Percentiles rank a stretch among this genome's conserved stretches.
phyloP scores from a whole-genome alignment of 1,140 invertebrate species.

The Anagrus nilaparvatae region DNA sequence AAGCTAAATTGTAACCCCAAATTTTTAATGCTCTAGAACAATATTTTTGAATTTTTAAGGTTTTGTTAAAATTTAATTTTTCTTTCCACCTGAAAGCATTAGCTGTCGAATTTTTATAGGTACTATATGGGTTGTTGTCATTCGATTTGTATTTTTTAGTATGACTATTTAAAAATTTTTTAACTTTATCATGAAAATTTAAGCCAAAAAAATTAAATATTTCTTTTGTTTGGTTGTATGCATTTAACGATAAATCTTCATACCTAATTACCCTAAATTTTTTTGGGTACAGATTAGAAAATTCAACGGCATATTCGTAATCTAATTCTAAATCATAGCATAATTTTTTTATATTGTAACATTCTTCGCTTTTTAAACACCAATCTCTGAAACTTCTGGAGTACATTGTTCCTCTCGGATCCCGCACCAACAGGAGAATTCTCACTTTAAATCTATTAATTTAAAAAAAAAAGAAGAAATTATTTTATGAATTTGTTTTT shows the following conservation, averaged over 20 bases:
- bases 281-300: background rate
- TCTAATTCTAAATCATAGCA: background rate
- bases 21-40: constrained; percentile 1
- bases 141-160: constrained; percentile 3
- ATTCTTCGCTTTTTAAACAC: background rate
- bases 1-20: background rate
- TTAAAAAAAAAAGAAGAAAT: no score
- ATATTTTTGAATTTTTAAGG: constrained; percentile 7
- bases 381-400: background rate
- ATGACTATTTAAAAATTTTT: background rate
- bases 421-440: constrained; percentile 2
- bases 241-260: background rate
- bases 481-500: no score
- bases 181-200: background rate
- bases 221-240: background rate
- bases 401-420: background rate
- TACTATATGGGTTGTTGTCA: constrained; percentile 5
- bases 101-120: background rate
- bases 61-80: background rate
- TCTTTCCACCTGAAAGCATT: background rate
- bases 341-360: background rate
- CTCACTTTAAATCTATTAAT: no score
- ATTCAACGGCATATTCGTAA: background rate
- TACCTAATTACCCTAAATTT: background rate
- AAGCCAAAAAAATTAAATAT: background rate